These are phyloP conservation scores for Anastatus disparis DNA, from an alignment of 1,140 invertebrate species.

Conservation along the genomic window DNA sequence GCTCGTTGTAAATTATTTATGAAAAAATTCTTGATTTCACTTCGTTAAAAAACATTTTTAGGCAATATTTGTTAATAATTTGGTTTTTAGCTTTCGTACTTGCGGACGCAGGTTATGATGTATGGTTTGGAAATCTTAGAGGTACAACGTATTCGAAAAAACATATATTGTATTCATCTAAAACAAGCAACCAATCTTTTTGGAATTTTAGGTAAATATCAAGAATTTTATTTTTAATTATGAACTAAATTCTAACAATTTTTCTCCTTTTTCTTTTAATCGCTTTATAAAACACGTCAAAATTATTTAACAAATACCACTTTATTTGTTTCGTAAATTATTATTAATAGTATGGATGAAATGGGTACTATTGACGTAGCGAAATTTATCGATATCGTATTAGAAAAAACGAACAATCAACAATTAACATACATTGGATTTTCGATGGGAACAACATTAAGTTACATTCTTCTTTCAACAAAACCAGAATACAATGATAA, in stretches of 20 bases:
- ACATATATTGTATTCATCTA: constrained; percentile 41
- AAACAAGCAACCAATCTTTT: constrained; percentile 38
- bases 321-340: too few relatives aligned
- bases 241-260: too few relatives aligned
- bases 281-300: too few relatives aligned
- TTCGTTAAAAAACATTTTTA: too few relatives aligned
- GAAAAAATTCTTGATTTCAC: too few relatives aligned
- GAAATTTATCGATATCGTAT: constrained; percentile 69
- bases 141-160: constrained; percentile 62
- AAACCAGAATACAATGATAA: constrained; percentile 66
- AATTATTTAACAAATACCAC: too few relatives aligned
- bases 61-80: too few relatives aligned
- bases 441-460: constrained; percentile 73
- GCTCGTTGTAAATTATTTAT: too few relatives aligned
- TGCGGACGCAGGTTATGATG: constrained; percentile 66
- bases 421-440: constrained; percentile 62
- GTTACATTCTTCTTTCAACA: constrained; percentile 64
- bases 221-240: too few relatives aligned
- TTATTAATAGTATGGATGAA: background rate
- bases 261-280: too few relatives aligned
- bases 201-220: constrained; percentile 60
- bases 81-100: constrained; percentile 44
- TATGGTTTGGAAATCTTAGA: constrained; percentile 67
- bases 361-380: constrained; percentile 65
- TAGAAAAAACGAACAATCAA: constrained; percentile 38